A percentile compares a stretch with the other conserved stretches of the same genome.
Evolutionary conservation across 2,888 invertebrate genomes (phyloP).

Genomic region (Plagodis dolabraria): DNA sequence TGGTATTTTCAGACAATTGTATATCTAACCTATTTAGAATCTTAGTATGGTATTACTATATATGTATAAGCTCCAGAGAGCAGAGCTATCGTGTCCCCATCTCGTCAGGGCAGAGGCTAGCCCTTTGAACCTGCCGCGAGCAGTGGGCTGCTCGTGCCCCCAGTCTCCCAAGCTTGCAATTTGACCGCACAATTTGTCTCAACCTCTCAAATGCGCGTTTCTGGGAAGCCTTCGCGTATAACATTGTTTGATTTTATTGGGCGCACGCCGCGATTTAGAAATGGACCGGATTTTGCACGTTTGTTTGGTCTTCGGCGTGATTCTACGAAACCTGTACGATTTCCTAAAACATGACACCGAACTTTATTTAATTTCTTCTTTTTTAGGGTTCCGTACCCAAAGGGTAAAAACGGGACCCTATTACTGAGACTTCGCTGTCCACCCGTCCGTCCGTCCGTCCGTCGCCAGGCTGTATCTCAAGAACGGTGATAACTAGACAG

Average conservation of each 20-base stretch:
- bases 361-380: too few relatives aligned
- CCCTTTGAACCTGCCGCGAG: constrained; percentile 76
- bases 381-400: too few relatives aligned
- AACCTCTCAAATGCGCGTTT: constrained; percentile 44
- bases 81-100: constrained; percentile 46
- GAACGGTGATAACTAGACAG: too few relatives aligned
- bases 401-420: too few relatives aligned
- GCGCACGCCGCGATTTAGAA: constrained; percentile 15
- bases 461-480: too few relatives aligned
- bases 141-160: constrained; percentile 54
- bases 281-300: constrained; percentile 22
- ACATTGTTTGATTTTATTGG: constrained; percentile 33
- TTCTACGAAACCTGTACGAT: not conserved
- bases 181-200: constrained; percentile 61
- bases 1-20: not conserved
- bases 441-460: too few relatives aligned
- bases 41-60: not conserved
- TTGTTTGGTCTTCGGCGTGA: constrained; percentile 9
- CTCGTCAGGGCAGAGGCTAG: constrained; percentile 52
- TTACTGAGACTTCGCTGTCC: too few relatives aligned
- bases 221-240: constrained; percentile 41
- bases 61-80: too few relatives aligned
- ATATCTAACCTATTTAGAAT: not conserved
- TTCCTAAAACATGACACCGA: too few relatives aligned
- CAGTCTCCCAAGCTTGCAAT: constrained; percentile 60